Evolutionary conservation across 2,797 vertebrate genomes (phyloP).

Genomic region (Garrulus glandarius): DNA sequence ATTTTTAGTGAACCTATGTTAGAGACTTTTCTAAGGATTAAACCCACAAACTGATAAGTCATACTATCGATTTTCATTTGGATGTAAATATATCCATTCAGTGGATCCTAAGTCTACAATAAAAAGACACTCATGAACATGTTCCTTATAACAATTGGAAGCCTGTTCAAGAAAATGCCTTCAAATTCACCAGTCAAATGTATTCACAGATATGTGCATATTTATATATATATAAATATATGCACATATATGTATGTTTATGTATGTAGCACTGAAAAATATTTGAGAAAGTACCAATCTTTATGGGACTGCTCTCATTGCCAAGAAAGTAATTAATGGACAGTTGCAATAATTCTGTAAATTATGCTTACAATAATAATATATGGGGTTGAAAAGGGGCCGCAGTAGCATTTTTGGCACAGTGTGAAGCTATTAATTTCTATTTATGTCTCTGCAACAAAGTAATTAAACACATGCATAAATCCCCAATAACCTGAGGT

Average conservation of each 20-base stretch:
- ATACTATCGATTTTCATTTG: background rate
- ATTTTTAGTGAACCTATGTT: background rate
- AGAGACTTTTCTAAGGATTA: background rate
- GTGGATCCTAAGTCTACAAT: background rate
- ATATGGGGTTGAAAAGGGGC: background rate
- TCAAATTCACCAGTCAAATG: background rate
- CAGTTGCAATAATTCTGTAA: background rate
- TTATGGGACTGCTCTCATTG: background rate
- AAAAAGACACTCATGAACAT: background rate
- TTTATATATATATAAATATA: background rate
- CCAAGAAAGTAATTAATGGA: constrained; percentile 13
- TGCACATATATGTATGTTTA: background rate
- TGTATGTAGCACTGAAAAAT: background rate
- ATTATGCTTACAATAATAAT: background rate
- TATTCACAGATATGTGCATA: background rate
- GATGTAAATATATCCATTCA: background rate
- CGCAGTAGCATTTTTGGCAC: background rate
- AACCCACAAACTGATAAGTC: background rate
- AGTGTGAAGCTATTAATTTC: background rate
- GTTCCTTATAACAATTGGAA: background rate
- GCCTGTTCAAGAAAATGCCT: background rate
- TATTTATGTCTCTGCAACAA: background rate
- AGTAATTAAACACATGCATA: background rate
- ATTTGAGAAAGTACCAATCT: background rate
- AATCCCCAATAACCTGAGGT: background rate